These are phyloP conservation scores for Odontamblyopus lacepedii DNA, from an alignment of 2,797 vertebrate species.

Conservation along the genomic window DNA sequence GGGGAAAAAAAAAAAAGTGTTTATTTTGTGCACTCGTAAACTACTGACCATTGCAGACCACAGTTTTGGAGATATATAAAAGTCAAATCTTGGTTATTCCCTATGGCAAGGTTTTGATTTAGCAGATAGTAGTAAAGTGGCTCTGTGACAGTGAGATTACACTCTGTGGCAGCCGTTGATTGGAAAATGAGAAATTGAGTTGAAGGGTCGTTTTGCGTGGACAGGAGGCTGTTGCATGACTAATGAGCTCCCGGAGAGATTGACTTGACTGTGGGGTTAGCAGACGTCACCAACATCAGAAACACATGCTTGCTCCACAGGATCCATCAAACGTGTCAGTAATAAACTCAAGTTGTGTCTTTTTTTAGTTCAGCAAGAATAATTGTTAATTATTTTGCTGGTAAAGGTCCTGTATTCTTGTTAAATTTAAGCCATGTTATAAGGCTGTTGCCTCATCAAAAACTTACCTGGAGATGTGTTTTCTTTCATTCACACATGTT, in stretches of 20 bases:
- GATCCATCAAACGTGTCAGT: conserved; percentile 8
- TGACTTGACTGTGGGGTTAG: conserved; percentile 16
- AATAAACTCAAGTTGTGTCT: not conserved
- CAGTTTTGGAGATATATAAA: not conserved
- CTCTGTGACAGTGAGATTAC: conserved; percentile 60
- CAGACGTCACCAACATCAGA: conserved; percentile 8
- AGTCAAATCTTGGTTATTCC: not conserved
- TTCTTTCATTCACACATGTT: not conserved
- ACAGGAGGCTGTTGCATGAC: conserved; percentile 55
- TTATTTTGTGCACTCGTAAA: not conserved
- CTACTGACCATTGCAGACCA: not conserved
- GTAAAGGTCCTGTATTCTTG: not conserved
- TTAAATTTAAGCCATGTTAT: too few species aligned
- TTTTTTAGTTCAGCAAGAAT: not conserved
- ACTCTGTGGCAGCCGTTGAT: conserved; percentile 59
- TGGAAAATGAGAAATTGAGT: conserved; percentile 60
- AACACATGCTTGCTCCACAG: conserved; percentile 5
- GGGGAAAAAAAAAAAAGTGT: too few species aligned
- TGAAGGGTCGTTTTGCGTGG: conserved; percentile 53
- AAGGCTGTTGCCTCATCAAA: too few species aligned
- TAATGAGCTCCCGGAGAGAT: conserved; percentile 52
- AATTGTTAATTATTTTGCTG: not conserved
- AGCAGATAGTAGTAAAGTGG: not conserved
- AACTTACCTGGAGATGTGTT: too few species aligned
- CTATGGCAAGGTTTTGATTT: not conserved